A percentile compares a stretch with the other conserved stretches of the same genome.
Evolutionary conservation across 2,888 invertebrate genomes (phyloP).

Genomic region (Melanargia galathea): DNA sequence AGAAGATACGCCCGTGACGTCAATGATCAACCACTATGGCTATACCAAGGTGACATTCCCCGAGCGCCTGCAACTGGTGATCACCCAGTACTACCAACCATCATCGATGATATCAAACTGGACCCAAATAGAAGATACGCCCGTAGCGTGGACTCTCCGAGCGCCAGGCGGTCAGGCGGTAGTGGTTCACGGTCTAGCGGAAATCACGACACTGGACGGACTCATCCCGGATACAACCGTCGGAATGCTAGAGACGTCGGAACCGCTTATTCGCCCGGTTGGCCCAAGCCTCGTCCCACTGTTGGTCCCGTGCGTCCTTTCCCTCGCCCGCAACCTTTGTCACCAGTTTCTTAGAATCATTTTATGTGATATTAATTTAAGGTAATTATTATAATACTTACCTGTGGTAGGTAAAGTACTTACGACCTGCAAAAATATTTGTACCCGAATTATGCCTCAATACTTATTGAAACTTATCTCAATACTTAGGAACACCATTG

Average conservation of each 20-base stretch:
- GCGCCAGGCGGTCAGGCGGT: constrained; percentile 50
- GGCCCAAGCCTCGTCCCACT: background rate
- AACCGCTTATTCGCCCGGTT: background rate
- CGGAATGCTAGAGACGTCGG: constrained; percentile 45
- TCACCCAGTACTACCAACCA: constrained; percentile 27
- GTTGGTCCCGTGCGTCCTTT: constrained; percentile 2
- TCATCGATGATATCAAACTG: constrained; percentile 34
- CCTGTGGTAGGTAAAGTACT: no score
- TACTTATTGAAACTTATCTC: no score
- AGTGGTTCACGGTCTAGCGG: constrained; percentile 46
- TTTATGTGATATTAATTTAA: background rate
- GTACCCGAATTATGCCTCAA: no score
- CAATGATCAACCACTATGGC: constrained; percentile 40
- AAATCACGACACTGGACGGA: constrained; percentile 50
- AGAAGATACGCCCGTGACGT: constrained; percentile 46
- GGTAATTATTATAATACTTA: background rate
- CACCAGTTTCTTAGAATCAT: background rate
- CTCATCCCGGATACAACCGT: constrained; percentile 56
- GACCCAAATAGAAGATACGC: constrained; percentile 37
- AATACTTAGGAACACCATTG: no score
- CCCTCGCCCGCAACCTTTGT: background rate
- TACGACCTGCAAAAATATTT: no score
- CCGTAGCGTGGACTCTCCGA: constrained; percentile 51
- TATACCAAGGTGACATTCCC: constrained; percentile 46
- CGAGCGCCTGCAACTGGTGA: constrained; percentile 45